These are phyloP conservation scores for Phenganax stokvisi DNA, from an alignment of 92 coral and sea anemone genomes.

Conservation along the genomic window DNA sequence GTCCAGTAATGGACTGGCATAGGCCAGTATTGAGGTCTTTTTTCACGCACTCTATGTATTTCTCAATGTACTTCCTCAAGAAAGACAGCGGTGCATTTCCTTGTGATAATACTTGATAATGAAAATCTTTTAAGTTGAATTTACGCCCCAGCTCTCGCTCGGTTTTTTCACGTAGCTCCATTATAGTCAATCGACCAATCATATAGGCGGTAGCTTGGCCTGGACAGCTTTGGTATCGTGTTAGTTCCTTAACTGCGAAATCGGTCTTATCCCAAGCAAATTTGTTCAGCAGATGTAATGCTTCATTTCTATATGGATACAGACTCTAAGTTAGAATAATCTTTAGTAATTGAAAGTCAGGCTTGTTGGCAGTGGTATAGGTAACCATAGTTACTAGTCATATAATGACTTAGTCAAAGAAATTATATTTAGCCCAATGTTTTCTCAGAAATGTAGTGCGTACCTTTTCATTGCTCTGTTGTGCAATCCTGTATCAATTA, in stretches of 20 bases:
- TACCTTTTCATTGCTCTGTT: constrained; percentile 33
- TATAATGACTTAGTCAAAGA: background rate
- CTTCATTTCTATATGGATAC: constrained; percentile 54
- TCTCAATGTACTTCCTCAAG: constrained; percentile 64
- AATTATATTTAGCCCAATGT: background rate
- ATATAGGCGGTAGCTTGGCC: constrained; percentile 98
- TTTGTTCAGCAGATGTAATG: constrained; percentile 56
- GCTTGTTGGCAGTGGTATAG: too few species aligned
- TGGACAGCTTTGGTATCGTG: constrained; percentile 93
- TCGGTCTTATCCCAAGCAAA: constrained; percentile 86
- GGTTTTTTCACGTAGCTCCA: constrained; percentile 69
- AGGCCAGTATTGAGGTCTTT: constrained; percentile 34
- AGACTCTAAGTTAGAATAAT: background rate
- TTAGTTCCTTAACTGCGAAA: constrained; percentile 83
- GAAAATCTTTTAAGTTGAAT: constrained; percentile 74
- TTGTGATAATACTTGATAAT: constrained; percentile 85
- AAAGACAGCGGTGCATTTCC: constrained; percentile 85
- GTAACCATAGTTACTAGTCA: background rate
- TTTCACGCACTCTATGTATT: constrained; percentile 63
- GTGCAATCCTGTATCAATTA: constrained; percentile 38
- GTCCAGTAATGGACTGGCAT: constrained; percentile 35
- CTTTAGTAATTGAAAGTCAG: too few species aligned
- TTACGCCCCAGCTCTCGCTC: constrained; percentile 58
- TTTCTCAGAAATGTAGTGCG: background rate
- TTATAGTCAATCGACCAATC: constrained; percentile 85